Evolutionary conservation across 2,888 invertebrate species (phyloP).

Genomic region (Empis livida): DNA sequence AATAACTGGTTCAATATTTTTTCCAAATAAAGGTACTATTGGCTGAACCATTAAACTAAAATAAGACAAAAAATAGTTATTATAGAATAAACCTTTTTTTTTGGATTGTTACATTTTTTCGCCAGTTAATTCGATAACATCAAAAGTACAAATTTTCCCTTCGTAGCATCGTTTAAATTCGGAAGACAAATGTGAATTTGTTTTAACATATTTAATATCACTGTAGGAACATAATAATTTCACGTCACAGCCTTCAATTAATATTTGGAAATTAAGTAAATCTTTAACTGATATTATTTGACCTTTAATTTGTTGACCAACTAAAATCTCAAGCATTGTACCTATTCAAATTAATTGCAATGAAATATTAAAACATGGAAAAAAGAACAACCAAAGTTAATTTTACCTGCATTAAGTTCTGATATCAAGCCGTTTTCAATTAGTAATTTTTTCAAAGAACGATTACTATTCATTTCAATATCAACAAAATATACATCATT

Average conservation of each 20-base stretch:
- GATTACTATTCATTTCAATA: slow-evolving; percentile 25
- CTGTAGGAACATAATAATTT: slow-evolving; percentile 30
- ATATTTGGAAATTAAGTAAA: slow-evolving; percentile 31
- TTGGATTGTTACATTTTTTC: slow-evolving; percentile 27
- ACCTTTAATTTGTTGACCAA: slow-evolving; percentile 31
- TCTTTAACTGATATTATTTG: slow-evolving; percentile 25
- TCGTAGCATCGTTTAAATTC: slow-evolving; percentile 40
- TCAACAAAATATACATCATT: slow-evolving; percentile 24
- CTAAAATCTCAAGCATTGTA: slow-evolving; percentile 25
- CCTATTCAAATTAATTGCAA: slow-evolving; percentile 19
- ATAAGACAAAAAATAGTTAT: slow-evolving; percentile 14
- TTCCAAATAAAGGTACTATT: slow-evolving; percentile 37
- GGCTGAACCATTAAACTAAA: slow-evolving; percentile 53
- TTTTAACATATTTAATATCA: slow-evolving; percentile 30
- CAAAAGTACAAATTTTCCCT: slow-evolving; percentile 29
- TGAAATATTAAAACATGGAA: background rate
- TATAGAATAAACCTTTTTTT: background rate
- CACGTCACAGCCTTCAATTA: slow-evolving; percentile 29
- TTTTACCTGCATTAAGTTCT: slow-evolving; percentile 20
- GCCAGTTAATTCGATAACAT: slow-evolving; percentile 29
- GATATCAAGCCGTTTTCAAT: slow-evolving; percentile 24
- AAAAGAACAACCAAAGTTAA: background rate
- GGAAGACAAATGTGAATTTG: slow-evolving; percentile 25
- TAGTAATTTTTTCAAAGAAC: slow-evolving; percentile 23
- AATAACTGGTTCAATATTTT: slow-evolving; percentile 35